phyloP scores from a whole-genome alignment of 2,797 vertebrate species.

The Cyclopterus lumpus region DNA sequence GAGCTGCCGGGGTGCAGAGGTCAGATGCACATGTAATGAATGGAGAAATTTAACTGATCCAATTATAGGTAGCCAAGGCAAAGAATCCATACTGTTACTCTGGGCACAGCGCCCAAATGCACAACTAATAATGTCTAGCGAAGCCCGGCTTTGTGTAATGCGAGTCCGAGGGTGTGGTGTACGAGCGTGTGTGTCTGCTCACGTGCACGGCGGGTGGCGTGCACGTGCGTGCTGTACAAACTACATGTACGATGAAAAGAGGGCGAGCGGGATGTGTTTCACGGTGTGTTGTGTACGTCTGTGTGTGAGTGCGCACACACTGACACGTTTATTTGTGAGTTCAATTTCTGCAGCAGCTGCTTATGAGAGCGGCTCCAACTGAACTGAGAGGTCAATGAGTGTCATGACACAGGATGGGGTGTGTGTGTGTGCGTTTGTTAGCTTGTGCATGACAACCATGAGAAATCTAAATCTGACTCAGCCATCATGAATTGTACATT shows the following conservation, averaged over 20 bases:
- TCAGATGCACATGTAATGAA: slow-evolving; percentile 98
- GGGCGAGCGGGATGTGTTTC: not conserved
- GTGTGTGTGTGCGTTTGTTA: not conserved
- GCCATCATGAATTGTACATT: slow-evolving; percentile 10
- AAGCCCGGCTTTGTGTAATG: slow-evolving; percentile 75
- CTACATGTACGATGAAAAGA: slow-evolving; percentile 53
- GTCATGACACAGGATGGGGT: slow-evolving; percentile 66
- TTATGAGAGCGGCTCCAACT: slow-evolving; percentile 64
- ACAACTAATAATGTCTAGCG: slow-evolving; percentile 98
- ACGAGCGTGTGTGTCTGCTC: slow-evolving; percentile 29
- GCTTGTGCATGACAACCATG: slow-evolving; percentile 56
- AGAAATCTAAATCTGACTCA: slow-evolving; percentile 58
- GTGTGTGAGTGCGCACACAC: slow-evolving; percentile 23
- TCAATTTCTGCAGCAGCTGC: slow-evolving; percentile 61
- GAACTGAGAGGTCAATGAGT: slow-evolving; percentile 74
- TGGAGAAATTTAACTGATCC: slow-evolving; percentile 99
- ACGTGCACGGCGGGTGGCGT: slow-evolving; percentile 14
- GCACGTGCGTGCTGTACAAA: slow-evolving; percentile 39
- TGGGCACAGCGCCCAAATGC: slow-evolving; percentile 95
- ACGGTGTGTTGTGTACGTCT: slow-evolving; percentile 31
- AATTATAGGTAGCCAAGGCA: slow-evolving; percentile 94
- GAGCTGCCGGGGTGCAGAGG: slow-evolving; percentile 92
- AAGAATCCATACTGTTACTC: slow-evolving; percentile 99
- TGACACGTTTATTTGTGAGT: slow-evolving; percentile 54
- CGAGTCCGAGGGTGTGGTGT: slow-evolving; percentile 38